Conservation (phyloP, 2,797 vertebrate genomes). For the Poecilia picta region DNA sequence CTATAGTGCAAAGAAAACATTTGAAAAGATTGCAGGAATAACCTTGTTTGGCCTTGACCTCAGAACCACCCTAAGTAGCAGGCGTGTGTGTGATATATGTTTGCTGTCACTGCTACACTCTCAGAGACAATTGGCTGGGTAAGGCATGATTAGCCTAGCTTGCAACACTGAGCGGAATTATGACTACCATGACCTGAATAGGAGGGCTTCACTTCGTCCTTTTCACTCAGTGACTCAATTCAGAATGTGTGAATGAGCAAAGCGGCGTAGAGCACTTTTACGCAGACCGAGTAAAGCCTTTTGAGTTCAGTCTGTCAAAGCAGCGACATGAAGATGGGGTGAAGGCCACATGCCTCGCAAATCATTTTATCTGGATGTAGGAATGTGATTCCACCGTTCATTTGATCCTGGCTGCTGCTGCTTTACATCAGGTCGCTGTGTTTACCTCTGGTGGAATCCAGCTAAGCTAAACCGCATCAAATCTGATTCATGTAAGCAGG, state of each 20-base stretch:
- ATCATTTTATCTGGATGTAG: background rate
- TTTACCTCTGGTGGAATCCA: constrained; percentile 2
- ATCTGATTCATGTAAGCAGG: background rate
- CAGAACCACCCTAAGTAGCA: constrained; percentile 5
- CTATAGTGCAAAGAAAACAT: background rate
- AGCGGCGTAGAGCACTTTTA: constrained; percentile 17
- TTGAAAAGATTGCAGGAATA: background rate
- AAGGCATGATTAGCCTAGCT: constrained; percentile 9
- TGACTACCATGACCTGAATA: constrained; percentile 42
- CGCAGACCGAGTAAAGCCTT: constrained; percentile 22
- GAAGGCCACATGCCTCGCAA: background rate
- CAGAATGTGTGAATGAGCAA: constrained; percentile 45
- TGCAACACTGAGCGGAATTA: constrained; percentile 39
- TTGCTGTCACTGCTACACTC: constrained; percentile 17
- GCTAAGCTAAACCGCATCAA: background rate
- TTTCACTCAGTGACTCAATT: constrained; percentile 17
- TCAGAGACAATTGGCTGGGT: constrained; percentile 20
- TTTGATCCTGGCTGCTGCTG: background rate
- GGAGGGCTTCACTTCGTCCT: constrained; percentile 14
- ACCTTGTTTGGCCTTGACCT: constrained; percentile 17
- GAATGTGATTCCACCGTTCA: constrained; percentile 6
- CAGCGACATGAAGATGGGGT: background rate
- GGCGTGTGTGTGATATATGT: constrained; percentile 2
- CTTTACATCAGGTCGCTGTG: background rate
- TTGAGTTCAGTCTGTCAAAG: constrained; percentile 11